phyloP scores from a whole-genome alignment of 2,797 vertebrate species.

The Pempheris klunzingeri region DNA sequence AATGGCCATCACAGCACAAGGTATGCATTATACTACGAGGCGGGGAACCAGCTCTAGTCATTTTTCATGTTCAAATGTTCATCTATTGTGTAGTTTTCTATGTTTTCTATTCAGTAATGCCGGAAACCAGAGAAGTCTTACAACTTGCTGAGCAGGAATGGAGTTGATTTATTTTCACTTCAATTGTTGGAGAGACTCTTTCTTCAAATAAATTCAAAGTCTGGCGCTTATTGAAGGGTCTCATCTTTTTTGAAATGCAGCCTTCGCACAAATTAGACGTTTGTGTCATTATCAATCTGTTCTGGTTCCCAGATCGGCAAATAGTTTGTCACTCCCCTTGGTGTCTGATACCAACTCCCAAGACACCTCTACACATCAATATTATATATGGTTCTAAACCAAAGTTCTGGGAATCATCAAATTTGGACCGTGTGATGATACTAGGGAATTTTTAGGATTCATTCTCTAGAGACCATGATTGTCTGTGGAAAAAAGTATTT shows the following conservation, averaged over 20 bases:
- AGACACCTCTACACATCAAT: too few species aligned
- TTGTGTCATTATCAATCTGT: too few species aligned
- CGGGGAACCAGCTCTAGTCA: not conserved
- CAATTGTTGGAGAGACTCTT: not conserved
- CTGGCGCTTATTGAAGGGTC: not conserved
- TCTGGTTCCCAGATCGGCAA: too few species aligned
- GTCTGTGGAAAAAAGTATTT: not conserved
- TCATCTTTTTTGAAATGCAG: constrained; percentile 1
- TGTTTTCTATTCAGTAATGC: constrained; percentile 1
- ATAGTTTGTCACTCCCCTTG: too few species aligned
- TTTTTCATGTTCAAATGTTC: constrained; percentile 35
- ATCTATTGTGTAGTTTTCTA: not conserved
- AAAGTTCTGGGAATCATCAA: not conserved
- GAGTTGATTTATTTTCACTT: not conserved
- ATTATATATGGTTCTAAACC: too few species aligned
- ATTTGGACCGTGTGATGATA: not conserved
- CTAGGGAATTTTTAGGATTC: not conserved
- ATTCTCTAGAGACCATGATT: not conserved
- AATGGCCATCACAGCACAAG: constrained; percentile 55
- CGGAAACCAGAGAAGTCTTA: not conserved
- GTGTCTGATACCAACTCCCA: too few species aligned
- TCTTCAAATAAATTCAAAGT: not conserved
- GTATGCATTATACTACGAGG: constrained; percentile 59
- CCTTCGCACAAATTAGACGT: not conserved
- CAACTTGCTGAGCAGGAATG: not conserved